phyloP scores from a whole-genome alignment of 2,113 vertebrate genomes.

The Dromaius novaehollandiae region DNA sequence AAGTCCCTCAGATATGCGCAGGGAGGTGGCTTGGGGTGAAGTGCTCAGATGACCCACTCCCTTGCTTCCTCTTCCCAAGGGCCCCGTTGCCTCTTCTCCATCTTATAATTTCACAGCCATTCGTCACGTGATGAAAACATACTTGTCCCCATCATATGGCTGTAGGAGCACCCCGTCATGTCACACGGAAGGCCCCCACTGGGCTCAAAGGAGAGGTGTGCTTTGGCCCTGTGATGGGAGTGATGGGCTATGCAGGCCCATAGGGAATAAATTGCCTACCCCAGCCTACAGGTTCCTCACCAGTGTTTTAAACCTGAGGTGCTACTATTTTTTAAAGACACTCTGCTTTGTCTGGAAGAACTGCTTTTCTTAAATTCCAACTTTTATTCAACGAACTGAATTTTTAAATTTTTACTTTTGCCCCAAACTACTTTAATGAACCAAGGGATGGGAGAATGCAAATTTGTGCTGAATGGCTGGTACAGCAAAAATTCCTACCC shows the following conservation, averaged over 20 bases:
- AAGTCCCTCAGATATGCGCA: neutral
- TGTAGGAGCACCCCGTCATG: fast-evolving
- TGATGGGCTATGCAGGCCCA: neutral
- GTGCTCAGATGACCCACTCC: neutral
- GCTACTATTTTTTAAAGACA: neutral
- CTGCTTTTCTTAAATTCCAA: fast-evolving
- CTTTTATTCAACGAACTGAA: neutral
- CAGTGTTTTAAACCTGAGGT: neutral
- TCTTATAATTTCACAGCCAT: neutral
- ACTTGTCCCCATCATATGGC: neutral
- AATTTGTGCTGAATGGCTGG: neutral
- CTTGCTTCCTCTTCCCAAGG: neutral
- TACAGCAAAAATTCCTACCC: neutral
- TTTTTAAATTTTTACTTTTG: neutral
- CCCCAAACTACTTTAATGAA: neutral
- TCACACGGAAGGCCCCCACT: neutral
- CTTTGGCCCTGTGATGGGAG: neutral
- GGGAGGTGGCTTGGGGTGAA: neutral
- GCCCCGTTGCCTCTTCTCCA: neutral
- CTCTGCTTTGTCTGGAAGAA: neutral
- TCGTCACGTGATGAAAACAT: neutral
- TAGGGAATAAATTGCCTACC: neutral
- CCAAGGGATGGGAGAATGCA: neutral
- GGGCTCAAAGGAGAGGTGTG: neutral
- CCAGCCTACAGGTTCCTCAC: neutral